Evolutionary conservation across 2,888 invertebrate species (phyloP), one percentile per base, ranked within the genome.

Genomic region (Flexamia atlantica): DNA sequence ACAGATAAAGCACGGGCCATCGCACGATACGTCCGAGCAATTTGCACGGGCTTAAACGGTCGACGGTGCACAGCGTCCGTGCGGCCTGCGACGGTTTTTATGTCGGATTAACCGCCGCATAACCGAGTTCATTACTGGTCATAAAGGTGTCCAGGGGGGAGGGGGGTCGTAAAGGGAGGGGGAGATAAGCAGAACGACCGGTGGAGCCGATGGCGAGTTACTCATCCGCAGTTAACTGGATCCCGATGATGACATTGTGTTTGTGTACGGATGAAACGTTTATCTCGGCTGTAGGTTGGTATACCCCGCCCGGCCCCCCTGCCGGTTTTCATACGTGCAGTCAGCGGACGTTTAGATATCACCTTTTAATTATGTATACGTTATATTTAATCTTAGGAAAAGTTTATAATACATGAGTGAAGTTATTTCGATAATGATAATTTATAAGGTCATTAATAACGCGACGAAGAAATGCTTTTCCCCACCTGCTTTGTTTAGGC

Each of bases 141-240:
- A 79, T 79, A 57, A 79, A 57, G 57, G 79, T 57, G 79, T 50
- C 70, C 36, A 25, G 25, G 28, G 3, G 23, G 74, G 50, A 23
- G 46, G 74, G 74, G n/a, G n/a, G n/a, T n/a, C n/a, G n/a, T n/a
- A n/a, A n/a, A n/a, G n/a, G n/a, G n/a, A 36, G 30, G 57, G 12
- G n/a, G 17, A 79, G 79, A 79, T 79, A 79, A 79, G 79, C 79
- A 0, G 28, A 79, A 79, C 36, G 79, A 76, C 79, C 57, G 50
- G 28, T 64, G 28, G 12, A 1, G 28, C 25, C 28, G 30, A 28
- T 28, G 64, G 64, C 5, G 42, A 74, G 42, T 40, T 46, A 46
- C n/a, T 42, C 42, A 46, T 74, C 42, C 20, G 17, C 74, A 40
- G 46, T 40, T 70, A 46, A 23, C 42, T 40, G 40, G 23, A 23